phyloP scores from a whole-genome alignment of 2,113 vertebrate genomes.

The Lipophrys pholis region DNA sequence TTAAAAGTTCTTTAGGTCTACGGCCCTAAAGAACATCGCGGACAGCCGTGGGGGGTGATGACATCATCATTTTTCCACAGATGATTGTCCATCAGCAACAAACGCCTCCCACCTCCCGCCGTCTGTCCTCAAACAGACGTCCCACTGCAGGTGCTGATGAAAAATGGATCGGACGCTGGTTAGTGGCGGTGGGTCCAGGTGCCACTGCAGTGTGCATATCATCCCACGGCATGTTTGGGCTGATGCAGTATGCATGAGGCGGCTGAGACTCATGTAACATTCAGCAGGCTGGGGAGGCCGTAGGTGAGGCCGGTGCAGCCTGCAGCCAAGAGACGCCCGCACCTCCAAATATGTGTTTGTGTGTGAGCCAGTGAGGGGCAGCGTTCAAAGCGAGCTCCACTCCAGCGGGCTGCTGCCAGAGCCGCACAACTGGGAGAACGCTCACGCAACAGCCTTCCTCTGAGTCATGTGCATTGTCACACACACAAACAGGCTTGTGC shows the following conservation, averaged over 20 bases:
- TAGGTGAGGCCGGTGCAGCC: conserved; percentile 80
- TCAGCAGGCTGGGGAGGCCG: conserved; percentile 78
- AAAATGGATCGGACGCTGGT: conserved; percentile 85
- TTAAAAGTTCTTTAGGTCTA: too few species aligned
- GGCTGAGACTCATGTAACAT: conserved; percentile 81
- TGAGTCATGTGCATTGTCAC: conserved; percentile 47
- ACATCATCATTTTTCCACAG: too few species aligned
- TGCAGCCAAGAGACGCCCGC: conserved; percentile 68
- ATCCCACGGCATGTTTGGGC: conserved; percentile 82
- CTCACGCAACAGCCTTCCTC: conserved; percentile 50
- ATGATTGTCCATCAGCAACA: not conserved
- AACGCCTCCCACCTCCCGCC: not conserved
- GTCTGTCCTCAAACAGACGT: conserved; percentile 51
- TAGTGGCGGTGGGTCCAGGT: conserved; percentile 83
- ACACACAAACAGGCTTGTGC: conserved; percentile 45
- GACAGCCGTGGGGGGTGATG: too few species aligned
- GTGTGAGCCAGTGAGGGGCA: not conserved
- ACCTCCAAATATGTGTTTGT: conserved; percentile 34
- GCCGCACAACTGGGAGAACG: conserved; percentile 47
- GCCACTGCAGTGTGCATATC: conserved; percentile 78
- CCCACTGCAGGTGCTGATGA: conserved; percentile 80
- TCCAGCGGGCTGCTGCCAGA: too few species aligned
- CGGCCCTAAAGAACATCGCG: too few species aligned
- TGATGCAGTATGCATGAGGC: conserved; percentile 86
- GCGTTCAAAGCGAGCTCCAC: too few species aligned